Percentiles rank a stretch among this genome's conserved stretches.
phyloP scores from a whole-genome alignment of 1,140 invertebrate species.

The Cherax quadricarinatus region DNA sequence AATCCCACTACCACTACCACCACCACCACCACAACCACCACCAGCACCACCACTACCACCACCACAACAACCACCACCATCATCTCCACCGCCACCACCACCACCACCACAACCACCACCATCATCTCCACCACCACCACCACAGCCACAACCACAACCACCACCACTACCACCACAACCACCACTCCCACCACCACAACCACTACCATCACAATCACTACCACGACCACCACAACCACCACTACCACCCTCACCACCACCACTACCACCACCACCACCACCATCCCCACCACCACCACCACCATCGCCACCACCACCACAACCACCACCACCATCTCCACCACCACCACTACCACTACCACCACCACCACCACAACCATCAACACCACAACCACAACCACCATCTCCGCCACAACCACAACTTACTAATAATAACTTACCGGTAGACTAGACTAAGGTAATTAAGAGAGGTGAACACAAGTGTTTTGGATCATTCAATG shows the following conservation, averaged over 20 bases:
- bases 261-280: not conserved
- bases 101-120: not conserved
- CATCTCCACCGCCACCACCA: too few relatives aligned
- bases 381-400: not conserved
- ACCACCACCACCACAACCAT: not conserved
- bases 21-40: too few relatives aligned
- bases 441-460: too few relatives aligned
- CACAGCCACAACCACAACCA: not conserved
- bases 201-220: not conserved
- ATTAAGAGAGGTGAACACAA: too few relatives aligned
- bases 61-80: too few relatives aligned
- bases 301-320: too few relatives aligned
- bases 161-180: not conserved
- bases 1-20: too few relatives aligned
- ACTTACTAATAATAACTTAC: not conserved
- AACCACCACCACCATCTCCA: not conserved
- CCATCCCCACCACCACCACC: not conserved
- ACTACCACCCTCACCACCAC: not conserved
- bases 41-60: too few relatives aligned
- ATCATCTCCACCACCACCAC: not conserved
- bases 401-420: not conserved
- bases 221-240: not conserved
- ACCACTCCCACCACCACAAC: not conserved
- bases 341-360: not conserved
- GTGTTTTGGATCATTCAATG: too few relatives aligned